Evolutionary conservation across 2,113 vertebrate species (phyloP).

Genomic region (Sminthopsis crassicaudata): DNA sequence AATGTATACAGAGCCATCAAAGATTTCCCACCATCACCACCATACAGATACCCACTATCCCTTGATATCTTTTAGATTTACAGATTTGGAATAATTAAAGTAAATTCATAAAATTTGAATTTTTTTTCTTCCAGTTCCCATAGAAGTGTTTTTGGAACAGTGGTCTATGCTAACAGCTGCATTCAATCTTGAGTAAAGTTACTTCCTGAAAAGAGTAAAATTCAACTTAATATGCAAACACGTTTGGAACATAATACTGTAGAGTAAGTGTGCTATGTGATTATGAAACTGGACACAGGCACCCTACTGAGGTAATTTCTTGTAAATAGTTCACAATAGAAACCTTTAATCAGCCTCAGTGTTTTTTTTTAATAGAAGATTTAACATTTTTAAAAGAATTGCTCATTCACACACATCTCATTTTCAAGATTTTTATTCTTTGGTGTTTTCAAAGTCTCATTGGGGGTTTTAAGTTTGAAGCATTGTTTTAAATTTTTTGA

Average conservation of each 20-base stretch:
- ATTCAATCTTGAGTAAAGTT: conserved; percentile 85
- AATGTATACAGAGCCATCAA: conserved; percentile 48
- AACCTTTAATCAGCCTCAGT: conserved; percentile 77
- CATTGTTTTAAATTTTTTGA: conserved; percentile 23
- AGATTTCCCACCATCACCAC: conserved; percentile 8
- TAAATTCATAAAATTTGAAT: conserved; percentile 76
- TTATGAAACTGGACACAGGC: conserved; percentile 81
- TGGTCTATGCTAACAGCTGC: conserved; percentile 83
- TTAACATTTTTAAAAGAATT: conserved; percentile 34
- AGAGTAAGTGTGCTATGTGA: conserved; percentile 78
- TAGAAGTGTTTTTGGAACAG: conserved; percentile 81
- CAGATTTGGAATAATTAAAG: conserved; percentile 68
- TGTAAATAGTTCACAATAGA: conserved; percentile 81
- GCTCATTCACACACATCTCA: conserved; percentile 39
- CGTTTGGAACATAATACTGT: conserved; percentile 79
- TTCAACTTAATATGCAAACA: conserved; percentile 82
- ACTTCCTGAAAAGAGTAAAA: conserved; percentile 85
- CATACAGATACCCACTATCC: neutral
- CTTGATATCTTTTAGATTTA: conserved; percentile 43
- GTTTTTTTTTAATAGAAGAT: conserved; percentile 74
- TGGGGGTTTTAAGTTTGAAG: conserved; percentile 37
- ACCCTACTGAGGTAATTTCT: conserved; percentile 84
- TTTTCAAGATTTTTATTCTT: conserved; percentile 53
- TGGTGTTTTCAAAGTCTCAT: conserved; percentile 46
- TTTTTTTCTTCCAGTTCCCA: conserved; percentile 73